Conservation (phyloP, 2,113 vertebrate species). For the Patagioenas fasciata region DNA sequence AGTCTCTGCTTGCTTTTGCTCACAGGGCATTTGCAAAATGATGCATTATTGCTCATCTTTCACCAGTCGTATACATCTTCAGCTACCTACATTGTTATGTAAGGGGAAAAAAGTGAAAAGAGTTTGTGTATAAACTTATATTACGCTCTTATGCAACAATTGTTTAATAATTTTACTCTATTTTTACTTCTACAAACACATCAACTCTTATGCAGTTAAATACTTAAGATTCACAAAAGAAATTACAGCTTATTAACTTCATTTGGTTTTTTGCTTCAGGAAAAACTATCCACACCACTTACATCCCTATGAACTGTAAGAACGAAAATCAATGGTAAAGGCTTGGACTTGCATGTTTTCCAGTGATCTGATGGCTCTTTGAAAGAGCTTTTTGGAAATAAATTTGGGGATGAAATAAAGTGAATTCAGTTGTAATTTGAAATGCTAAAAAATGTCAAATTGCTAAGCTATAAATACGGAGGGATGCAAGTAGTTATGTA, state of each 20-base stretch:
- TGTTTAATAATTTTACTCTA: background rate
- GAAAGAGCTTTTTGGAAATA: background rate
- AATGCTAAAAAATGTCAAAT: background rate
- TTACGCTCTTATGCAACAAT: background rate
- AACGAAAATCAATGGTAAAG: background rate
- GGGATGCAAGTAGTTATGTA: background rate
- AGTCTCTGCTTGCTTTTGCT: background rate
- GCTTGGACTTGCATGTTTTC: background rate
- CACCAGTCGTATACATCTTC: background rate
- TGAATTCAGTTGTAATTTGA: background rate
- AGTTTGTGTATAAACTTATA: background rate
- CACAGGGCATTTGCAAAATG: background rate
- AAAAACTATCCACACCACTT: background rate
- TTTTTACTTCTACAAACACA: background rate
- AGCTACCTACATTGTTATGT: background rate
- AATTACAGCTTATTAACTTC: background rate
- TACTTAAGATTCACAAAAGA: background rate
- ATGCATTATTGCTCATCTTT: background rate
- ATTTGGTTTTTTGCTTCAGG: constrained; percentile 1
- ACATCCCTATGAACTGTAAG: background rate
- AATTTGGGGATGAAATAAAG: background rate
- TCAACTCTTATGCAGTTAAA: background rate
- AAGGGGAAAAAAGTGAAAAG: background rate
- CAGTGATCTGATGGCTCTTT: background rate
- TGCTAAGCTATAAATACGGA: background rate